phyloP scores from a whole-genome alignment of 2,888 invertebrate genomes.

The Lasioglossum vierecki region DNA sequence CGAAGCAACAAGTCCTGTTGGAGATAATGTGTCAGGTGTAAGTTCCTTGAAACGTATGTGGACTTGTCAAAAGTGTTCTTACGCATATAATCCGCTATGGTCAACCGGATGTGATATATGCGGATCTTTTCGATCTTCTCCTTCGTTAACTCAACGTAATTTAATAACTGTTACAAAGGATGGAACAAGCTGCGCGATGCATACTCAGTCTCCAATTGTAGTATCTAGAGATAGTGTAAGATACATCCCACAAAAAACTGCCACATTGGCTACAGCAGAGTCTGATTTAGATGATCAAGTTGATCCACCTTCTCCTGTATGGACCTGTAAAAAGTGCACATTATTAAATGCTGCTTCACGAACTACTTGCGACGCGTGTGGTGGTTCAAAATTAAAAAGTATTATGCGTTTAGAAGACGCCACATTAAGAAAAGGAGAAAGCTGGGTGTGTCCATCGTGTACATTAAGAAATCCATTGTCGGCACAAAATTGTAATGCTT shows the following conservation, averaged over 20 bases:
- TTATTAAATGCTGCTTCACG: constrained; percentile 90
- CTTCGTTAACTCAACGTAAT: constrained; percentile 87
- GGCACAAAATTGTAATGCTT: constrained; percentile 89
- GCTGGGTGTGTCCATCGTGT: constrained; percentile 89
- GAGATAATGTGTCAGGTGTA: constrained; percentile 68
- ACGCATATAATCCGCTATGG: constrained; percentile 93
- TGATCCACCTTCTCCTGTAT: constrained; percentile 82
- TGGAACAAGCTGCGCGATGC: constrained; percentile 78
- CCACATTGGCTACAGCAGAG: constrained; percentile 81
- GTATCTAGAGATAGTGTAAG: constrained; percentile 82
- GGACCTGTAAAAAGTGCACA: constrained; percentile 96
- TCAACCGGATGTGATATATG: constrained; percentile 93
- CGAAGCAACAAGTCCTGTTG: constrained; percentile 80
- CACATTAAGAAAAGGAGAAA: constrained; percentile 89
- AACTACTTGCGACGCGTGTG: constrained; percentile 93
- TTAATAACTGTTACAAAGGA: constrained; percentile 89
- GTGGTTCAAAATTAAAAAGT: constrained; percentile 91
- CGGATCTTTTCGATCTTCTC: constrained; percentile 87
- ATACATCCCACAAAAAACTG: constrained; percentile 83
- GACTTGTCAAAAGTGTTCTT: constrained; percentile 95
- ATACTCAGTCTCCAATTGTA: constrained; percentile 80
- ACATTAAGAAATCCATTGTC: constrained; percentile 92
- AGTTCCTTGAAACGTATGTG: constrained; percentile 88
- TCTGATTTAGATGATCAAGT: constrained; percentile 88
- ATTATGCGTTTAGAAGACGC: constrained; percentile 87